phyloP scores from a whole-genome alignment of 2,888 invertebrate species.

The Nemurella pictetii region DNA sequence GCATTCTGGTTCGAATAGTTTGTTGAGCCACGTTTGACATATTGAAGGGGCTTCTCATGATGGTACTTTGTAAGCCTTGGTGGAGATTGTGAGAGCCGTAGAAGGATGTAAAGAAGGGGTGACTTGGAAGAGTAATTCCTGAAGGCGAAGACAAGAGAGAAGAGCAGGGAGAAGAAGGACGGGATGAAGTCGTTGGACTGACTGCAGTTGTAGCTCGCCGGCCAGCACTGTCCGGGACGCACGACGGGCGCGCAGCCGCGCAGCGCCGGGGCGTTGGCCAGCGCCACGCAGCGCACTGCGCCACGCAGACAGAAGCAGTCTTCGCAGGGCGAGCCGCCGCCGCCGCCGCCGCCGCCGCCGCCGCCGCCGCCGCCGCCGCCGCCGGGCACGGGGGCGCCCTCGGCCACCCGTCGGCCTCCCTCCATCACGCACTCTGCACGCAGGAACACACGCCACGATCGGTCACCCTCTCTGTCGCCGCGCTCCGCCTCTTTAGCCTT shows the following conservation, averaged over 20 bases:
- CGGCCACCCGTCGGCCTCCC: constrained; percentile 46
- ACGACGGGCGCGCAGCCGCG: constrained; percentile 76
- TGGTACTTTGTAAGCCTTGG: too few relatives aligned
- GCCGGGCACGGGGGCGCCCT: constrained; percentile 62
- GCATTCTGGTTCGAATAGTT: too few relatives aligned
- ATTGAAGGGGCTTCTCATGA: too few relatives aligned
- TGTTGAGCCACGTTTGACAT: too few relatives aligned
- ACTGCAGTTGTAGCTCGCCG: constrained; percentile 81
- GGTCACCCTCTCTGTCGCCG: background rate
- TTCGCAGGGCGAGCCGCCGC: constrained; percentile 70
- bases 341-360: too few relatives aligned
- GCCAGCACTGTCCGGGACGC: constrained; percentile 78
- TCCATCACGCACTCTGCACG: constrained; percentile 61
- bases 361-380: constrained; percentile 73
- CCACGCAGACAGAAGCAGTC: constrained; percentile 81
- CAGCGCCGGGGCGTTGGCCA: constrained; percentile 74
- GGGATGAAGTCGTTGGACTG: constrained; percentile 50
- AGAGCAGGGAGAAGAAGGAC: too few relatives aligned
- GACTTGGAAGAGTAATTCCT: too few relatives aligned
- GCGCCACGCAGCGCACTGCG: constrained; percentile 70
- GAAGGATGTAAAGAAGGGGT: too few relatives aligned
- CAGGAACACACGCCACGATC: background rate
- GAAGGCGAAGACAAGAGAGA: too few relatives aligned
- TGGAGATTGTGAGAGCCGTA: too few relatives aligned
- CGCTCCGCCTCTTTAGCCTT: too few relatives aligned